Conservation (phyloP, 2,113 vertebrate species). For the Piaya cayana region DNA sequence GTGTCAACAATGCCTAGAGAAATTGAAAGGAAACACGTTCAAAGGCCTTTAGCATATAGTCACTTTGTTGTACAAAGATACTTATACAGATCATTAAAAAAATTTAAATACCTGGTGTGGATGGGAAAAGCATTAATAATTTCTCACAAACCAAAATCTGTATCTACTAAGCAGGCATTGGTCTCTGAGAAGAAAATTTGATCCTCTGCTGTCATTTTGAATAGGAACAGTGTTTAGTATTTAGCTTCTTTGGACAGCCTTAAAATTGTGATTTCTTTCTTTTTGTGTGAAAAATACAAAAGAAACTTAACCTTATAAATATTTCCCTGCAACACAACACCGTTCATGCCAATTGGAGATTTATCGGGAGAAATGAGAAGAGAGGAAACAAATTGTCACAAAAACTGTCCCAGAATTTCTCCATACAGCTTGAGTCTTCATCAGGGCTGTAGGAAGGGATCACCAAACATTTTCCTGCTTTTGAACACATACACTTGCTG, state of each 20-base stretch:
- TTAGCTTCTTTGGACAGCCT: background rate
- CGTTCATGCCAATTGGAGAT: background rate
- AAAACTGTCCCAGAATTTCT: background rate
- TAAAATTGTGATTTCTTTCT: background rate
- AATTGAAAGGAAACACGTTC: background rate
- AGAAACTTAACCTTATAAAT: background rate
- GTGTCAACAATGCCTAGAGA: background rate
- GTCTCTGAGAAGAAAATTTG: background rate
- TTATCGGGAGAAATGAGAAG: background rate
- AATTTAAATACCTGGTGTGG: rapidly evolving
- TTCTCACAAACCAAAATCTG: background rate
- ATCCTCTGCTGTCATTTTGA: background rate
- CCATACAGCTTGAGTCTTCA: background rate
- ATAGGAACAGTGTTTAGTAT: background rate
- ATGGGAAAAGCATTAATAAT: background rate
- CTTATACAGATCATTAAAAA: rapidly evolving
- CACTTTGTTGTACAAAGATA: background rate
- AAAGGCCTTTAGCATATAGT: background rate
- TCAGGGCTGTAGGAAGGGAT: background rate
- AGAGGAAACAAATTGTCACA: background rate
- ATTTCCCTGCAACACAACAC: background rate
- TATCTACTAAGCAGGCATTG: background rate
- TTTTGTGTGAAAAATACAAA: background rate
- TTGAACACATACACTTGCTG: background rate
- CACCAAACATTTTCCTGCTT: background rate